These are phyloP conservation scores for Tiliacea aurago DNA, from an alignment of 2,888 invertebrate genomes.

Conservation along the genomic window DNA sequence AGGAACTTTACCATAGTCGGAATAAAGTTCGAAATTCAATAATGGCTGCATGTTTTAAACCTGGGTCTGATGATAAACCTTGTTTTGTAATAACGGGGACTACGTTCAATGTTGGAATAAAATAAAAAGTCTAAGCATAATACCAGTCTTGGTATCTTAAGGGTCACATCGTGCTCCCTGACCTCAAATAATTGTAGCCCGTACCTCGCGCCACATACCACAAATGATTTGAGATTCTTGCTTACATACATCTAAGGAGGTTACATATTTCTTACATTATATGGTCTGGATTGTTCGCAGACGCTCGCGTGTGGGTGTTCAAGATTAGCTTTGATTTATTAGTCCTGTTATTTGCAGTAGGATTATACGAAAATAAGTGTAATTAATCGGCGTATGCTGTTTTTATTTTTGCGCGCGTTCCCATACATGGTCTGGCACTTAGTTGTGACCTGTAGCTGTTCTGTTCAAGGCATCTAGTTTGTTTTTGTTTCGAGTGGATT, in stretches of 20 bases:
- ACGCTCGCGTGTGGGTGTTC: constrained; percentile 41
- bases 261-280: constrained; percentile 55
- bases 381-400: constrained; percentile 33
- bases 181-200: constrained; percentile 70
- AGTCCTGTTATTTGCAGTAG: constrained; percentile 37
- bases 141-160: constrained; percentile 38
- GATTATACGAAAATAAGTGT: constrained; percentile 31
- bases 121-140: constrained; percentile 26
- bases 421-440: constrained; percentile 27
- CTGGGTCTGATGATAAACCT: too few relatives aligned
- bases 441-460: constrained; percentile 22
- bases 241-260: constrained; percentile 51
- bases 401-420: constrained; percentile 23
- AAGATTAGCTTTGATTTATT: constrained; percentile 53
- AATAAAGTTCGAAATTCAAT: too few relatives aligned
- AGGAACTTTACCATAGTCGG: too few relatives aligned
- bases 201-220: constrained; percentile 58
- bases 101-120: constrained; percentile 19
- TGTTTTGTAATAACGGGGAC: too few relatives aligned
- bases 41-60: too few relatives aligned
- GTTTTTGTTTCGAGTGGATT: constrained; percentile 15
- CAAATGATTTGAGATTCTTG: constrained; percentile 57
- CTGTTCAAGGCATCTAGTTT: constrained; percentile 10
- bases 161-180: constrained; percentile 64
- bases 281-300: constrained; percentile 45